Percentiles rank a stretch among this genome's conserved stretches.
Evolutionary conservation across 2,888 invertebrate species (phyloP).

Genomic region (Dicyrtomina minuta): DNA sequence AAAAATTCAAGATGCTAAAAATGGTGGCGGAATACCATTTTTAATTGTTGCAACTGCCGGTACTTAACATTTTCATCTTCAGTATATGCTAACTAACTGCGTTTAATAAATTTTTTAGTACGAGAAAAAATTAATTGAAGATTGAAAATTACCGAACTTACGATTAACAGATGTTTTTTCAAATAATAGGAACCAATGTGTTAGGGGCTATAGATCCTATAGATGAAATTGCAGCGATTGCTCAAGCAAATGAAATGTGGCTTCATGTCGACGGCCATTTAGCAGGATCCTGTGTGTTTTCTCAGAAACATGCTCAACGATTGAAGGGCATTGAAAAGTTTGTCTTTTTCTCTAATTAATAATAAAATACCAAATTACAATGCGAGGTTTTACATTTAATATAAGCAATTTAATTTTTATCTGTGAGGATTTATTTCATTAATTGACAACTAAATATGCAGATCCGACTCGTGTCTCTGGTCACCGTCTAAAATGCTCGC

Average conservation of each 20-base stretch:
- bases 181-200: conserved; percentile 16
- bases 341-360: too few relatives aligned
- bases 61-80: too few relatives aligned
- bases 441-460: too few relatives aligned
- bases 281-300: neutral
- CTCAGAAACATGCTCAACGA: neutral
- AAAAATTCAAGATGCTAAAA: conserved; percentile 7
- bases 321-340: conserved; percentile 16
- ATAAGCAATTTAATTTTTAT: too few relatives aligned
- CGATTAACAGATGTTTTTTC: too few relatives aligned
- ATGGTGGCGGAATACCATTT: conserved; percentile 15
- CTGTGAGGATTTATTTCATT: too few relatives aligned
- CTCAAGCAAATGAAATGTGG: conserved; percentile 11
- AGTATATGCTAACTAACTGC: too few relatives aligned
- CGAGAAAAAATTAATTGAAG: too few relatives aligned
- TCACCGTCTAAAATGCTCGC: neutral
- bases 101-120: too few relatives aligned
- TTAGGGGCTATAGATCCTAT: conserved; percentile 23
- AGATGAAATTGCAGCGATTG: neutral
- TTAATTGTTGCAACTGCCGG: conserved; percentile 35
- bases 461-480: conserved; percentile 1
- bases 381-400: too few relatives aligned
- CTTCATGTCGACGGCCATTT: conserved; percentile 13
- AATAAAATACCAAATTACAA: too few relatives aligned
- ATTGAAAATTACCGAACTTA: too few relatives aligned